A percentile compares a stretch with the other conserved stretches of the same genome.
Conservation (phyloP, 2,113 vertebrate species). For the Cyphomyrus discorhynchus region DNA sequence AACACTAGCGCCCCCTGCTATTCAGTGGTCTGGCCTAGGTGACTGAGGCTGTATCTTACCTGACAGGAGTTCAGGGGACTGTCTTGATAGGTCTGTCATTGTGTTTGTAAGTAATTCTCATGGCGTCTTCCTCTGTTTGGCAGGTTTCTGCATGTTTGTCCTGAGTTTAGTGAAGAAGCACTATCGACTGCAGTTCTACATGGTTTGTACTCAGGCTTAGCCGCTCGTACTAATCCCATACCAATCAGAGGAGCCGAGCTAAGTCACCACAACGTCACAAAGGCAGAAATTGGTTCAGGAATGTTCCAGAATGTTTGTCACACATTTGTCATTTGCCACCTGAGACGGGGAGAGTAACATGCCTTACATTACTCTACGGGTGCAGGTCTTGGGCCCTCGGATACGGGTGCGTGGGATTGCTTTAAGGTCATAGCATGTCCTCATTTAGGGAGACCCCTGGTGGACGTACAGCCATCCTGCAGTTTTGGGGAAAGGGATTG, state of each 20-base stretch:
- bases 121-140: constrained; percentile 68
- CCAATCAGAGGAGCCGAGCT: background rate
- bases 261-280: background rate
- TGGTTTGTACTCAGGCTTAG: constrained; percentile 79
- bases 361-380: background rate
- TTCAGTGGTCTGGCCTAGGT: background rate
- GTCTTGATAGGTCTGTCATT: background rate
- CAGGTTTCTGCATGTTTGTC: constrained; percentile 99
- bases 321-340: background rate
- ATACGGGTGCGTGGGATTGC: background rate
- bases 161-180: constrained; percentile 99
- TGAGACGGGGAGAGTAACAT: background rate
- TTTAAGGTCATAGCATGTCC: background rate
- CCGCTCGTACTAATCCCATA: constrained; percentile 26
- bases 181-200: constrained; percentile 98
- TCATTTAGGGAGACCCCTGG: background rate
- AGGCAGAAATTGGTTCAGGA: background rate
- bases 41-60: background rate
- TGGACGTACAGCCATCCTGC: background rate
- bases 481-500: background rate
- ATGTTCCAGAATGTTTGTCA: background rate
- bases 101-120: constrained; percentile 39
- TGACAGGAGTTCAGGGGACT: background rate
- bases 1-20: background rate
- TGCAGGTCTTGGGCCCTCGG: background rate